These are phyloP conservation scores for Crenuchus spilurus DNA, from an alignment of 2,797 vertebrate genomes.

Conservation along the genomic window DNA sequence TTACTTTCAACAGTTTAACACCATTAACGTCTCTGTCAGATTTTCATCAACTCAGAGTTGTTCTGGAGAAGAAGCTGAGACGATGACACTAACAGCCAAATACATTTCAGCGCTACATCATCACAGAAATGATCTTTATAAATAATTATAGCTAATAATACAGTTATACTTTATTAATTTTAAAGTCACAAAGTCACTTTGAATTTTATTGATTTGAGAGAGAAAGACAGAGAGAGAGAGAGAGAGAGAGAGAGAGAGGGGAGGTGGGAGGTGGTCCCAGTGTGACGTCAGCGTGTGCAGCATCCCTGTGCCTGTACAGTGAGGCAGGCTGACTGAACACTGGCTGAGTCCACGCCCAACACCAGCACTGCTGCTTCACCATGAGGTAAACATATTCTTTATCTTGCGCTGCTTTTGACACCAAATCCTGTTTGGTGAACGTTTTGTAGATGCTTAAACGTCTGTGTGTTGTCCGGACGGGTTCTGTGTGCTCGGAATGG, in stretches of 20 bases:
- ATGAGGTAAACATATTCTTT: not conserved
- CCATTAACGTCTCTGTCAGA: too few relatives aligned
- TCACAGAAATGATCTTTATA: too few relatives aligned
- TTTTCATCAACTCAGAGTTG: too few relatives aligned
- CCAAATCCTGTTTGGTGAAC: not conserved
- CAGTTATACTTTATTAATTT: too few relatives aligned
- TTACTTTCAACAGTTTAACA: too few relatives aligned
- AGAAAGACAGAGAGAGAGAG: not conserved
- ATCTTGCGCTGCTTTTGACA: not conserved
- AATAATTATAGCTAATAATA: too few relatives aligned
- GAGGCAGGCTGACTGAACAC: not conserved
- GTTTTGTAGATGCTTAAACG: not conserved
- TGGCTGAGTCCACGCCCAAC: not conserved
- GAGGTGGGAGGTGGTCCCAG: not conserved
- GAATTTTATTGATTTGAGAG: too few relatives aligned
- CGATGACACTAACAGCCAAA: too few relatives aligned
- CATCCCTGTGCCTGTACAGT: not conserved
- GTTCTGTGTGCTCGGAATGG: not conserved
- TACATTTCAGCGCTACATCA: too few relatives aligned
- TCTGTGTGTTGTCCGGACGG: too few relatives aligned
- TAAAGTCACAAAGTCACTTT: too few relatives aligned
- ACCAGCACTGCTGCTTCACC: not conserved
- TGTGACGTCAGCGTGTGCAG: conserved; percentile 26
- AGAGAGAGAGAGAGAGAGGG: not conserved
- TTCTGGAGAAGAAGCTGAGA: too few relatives aligned